Evolutionary conservation across 23 tunicate species (phyloP).

Genomic region (Corella eumyota): DNA sequence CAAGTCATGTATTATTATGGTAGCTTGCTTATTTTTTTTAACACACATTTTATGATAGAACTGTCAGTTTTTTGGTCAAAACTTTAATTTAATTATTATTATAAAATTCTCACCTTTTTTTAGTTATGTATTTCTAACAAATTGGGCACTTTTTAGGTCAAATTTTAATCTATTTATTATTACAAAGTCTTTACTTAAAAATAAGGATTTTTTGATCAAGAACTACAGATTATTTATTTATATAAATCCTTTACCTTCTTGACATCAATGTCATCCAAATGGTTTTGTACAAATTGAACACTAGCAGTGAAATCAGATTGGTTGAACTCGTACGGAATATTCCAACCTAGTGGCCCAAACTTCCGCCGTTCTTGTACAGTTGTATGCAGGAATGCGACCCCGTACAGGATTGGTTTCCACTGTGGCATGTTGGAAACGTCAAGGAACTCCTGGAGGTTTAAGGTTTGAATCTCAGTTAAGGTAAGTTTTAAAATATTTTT

Average conservation of each 20-base stretch:
- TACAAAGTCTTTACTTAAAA: neutral
- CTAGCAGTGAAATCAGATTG: constrained; percentile 77
- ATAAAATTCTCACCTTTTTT: too few relatives aligned
- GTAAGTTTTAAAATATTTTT: neutral
- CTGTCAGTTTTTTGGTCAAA: neutral
- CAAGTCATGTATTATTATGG: neutral
- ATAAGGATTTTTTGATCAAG: neutral
- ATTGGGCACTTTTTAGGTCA: neutral
- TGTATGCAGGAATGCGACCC: constrained; percentile 76
- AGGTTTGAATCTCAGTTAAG: neutral
- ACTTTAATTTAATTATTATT: too few relatives aligned
- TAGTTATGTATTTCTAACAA: too few relatives aligned
- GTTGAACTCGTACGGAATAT: constrained; percentile 86
- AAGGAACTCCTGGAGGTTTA: constrained; percentile 31
- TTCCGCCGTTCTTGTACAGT: constrained; percentile 80
- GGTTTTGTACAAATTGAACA: constrained; percentile 80
- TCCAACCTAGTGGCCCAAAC: constrained; percentile 89
- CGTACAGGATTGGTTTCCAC: constrained; percentile 77
- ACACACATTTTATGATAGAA: neutral
- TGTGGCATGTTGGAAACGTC: constrained; percentile 85
- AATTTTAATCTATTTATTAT: neutral
- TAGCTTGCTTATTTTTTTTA: neutral
- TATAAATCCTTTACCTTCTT: constrained; percentile 27
- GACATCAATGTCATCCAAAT: constrained; percentile 79
- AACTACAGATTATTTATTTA: neutral